Percentiles rank a stretch among this genome's conserved stretches.
phyloP scores from a whole-genome alignment of 1,140 invertebrate species.

The Drosophila sechellia region DNA sequence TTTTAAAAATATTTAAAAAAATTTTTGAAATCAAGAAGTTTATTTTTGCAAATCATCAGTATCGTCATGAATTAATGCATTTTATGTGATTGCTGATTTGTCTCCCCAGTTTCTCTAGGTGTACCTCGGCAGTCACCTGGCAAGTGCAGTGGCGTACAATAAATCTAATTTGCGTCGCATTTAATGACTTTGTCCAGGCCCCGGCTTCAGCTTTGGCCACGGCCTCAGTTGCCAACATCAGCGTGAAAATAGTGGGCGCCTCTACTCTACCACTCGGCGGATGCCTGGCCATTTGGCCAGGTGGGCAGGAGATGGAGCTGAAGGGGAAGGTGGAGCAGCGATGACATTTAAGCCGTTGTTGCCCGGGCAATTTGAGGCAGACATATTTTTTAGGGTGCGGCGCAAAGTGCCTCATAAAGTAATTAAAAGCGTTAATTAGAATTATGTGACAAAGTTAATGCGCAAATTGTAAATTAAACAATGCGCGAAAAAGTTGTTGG shows the following conservation, averaged over 20 bases:
- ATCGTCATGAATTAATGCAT: too few species aligned
- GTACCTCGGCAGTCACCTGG: slow-evolving; percentile 49
- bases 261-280: slow-evolving; percentile 69
- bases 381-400: slow-evolving; percentile 78
- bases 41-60: too few species aligned
- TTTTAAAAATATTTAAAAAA: too few species aligned
- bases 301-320: slow-evolving; percentile 11
- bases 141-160: slow-evolving; percentile 78
- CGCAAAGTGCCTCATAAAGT: slow-evolving; percentile 80
- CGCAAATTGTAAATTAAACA: slow-evolving; percentile 83
- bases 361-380: slow-evolving; percentile 72
- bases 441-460: slow-evolving; percentile 83
- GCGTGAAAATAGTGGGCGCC: slow-evolving; percentile 63
- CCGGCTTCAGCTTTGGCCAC: slow-evolving; percentile 26
- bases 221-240: slow-evolving; percentile 40
- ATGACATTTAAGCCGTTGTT: slow-evolving; percentile 76
- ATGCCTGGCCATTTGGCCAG: slow-evolving; percentile 25
- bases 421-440: slow-evolving; percentile 83
- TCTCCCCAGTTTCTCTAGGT: background rate
- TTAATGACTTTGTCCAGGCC: slow-evolving; percentile 82
- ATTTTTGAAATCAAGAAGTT: too few species aligned
- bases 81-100: too few species aligned
- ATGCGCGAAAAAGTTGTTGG: slow-evolving; percentile 49
- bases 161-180: slow-evolving; percentile 84
- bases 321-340: slow-evolving; percentile 7